Conservation (phyloP, 2,113 vertebrate genomes). For the Cavia aperea region DNA sequence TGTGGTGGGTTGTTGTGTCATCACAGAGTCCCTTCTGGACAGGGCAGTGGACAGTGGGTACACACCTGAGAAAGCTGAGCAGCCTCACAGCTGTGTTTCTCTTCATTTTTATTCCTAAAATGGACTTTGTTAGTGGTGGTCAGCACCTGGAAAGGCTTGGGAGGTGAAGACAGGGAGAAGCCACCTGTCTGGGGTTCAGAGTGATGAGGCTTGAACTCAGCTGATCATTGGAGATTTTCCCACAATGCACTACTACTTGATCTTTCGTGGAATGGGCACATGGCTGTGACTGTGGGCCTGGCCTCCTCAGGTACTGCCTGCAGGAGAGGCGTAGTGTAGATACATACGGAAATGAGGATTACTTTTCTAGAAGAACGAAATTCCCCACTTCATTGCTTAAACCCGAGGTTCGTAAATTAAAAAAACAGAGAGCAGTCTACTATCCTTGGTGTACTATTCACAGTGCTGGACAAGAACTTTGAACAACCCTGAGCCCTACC, state of each 20-base stretch:
- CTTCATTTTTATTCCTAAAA: background rate
- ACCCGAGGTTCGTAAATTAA: slow-evolving; percentile 40
- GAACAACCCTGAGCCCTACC: background rate
- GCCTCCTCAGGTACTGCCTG: accelerated
- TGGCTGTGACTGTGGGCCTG: accelerated
- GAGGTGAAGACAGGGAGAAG: background rate
- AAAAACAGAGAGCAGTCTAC: slow-evolving; percentile 35
- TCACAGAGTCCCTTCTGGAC: background rate
- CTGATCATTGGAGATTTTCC: background rate
- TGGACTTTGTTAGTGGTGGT: background rate
- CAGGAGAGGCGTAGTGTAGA: background rate
- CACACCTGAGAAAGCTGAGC: background rate
- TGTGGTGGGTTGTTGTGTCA: background rate
- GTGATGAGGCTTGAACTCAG: background rate
- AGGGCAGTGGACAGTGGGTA: background rate
- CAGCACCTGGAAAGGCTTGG: background rate
- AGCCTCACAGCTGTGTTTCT: background rate
- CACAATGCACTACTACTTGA: background rate
- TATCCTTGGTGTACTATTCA: slow-evolving; percentile 51
- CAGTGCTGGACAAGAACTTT: slow-evolving; percentile 12
- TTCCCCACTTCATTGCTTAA: background rate
- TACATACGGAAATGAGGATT: accelerated
- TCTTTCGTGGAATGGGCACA: background rate
- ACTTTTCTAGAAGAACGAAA: background rate
- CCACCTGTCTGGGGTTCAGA: background rate